Evolutionary conservation across 2,113 vertebrate genomes (phyloP).

Genomic region (Galbula dea): DNA sequence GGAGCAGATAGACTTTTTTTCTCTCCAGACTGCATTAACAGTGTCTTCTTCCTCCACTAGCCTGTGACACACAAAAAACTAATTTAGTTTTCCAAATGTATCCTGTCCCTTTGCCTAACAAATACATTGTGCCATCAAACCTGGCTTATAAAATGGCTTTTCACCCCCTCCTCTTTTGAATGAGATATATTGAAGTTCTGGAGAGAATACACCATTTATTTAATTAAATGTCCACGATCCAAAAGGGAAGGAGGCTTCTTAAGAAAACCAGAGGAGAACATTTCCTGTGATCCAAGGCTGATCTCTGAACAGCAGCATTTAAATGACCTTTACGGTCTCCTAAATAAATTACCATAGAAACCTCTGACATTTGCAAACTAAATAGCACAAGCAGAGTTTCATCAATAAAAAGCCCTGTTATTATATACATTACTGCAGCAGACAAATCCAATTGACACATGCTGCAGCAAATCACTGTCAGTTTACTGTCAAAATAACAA

Average conservation of each 20-base stretch:
- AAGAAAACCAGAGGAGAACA: neutral
- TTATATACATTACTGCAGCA: conserved; percentile 72
- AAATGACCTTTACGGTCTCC: conserved; percentile 75
- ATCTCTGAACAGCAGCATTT: conserved; percentile 70
- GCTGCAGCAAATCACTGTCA: conserved; percentile 68
- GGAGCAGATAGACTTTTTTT: neutral
- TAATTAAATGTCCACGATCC: conserved; percentile 13
- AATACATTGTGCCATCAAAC: neutral
- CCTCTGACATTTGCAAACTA: conserved; percentile 79
- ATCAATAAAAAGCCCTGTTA: conserved; percentile 74
- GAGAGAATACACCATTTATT: conserved; percentile 15
- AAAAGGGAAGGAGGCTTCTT: conserved; percentile 26
- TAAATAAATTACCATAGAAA: conserved; percentile 76
- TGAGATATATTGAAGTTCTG: neutral
- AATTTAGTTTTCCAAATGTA: neutral
- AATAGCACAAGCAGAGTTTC: conserved; percentile 69
- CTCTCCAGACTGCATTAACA: neutral
- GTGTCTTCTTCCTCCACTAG: neutral
- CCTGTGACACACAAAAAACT: neutral
- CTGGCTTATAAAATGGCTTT: neutral
- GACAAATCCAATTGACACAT: conserved; percentile 70
- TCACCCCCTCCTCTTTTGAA: neutral
- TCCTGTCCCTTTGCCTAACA: neutral
- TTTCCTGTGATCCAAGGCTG: conserved; percentile 46
- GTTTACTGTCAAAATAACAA: conserved; percentile 74